phyloP scores from a whole-genome alignment of 2,113 vertebrate species.

The Dipodomys ordii region DNA sequence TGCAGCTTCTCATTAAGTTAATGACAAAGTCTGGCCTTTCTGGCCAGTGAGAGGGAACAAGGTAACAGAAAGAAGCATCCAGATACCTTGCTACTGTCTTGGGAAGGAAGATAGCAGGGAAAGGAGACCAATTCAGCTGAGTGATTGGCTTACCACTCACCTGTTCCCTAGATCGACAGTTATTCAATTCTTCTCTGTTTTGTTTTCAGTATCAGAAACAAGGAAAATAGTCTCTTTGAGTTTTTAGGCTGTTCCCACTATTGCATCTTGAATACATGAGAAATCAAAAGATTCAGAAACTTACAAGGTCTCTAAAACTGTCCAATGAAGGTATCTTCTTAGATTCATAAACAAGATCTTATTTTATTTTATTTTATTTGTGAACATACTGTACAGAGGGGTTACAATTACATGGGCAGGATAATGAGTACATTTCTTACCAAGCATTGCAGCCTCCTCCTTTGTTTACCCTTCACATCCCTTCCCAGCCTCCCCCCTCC shows the following conservation, averaged over 20 bases:
- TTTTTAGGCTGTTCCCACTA: background rate
- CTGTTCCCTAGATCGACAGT: background rate
- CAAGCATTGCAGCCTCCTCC: too few species aligned
- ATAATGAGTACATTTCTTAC: too few species aligned
- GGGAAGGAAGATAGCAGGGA: background rate
- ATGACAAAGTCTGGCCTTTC: slow-evolving; percentile 51
- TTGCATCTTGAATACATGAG: background rate
- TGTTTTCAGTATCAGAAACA: background rate
- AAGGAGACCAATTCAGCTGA: slow-evolving; percentile 39
- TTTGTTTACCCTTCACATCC: too few species aligned
- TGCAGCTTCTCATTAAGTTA: slow-evolving; percentile 69
- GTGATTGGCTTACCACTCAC: slow-evolving; percentile 12
- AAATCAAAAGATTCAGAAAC: slow-evolving; percentile 7
- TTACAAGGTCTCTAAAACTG: background rate
- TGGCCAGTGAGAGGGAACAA: background rate
- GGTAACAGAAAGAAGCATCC: background rate
- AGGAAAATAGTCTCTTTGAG: background rate
- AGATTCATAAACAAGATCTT: background rate
- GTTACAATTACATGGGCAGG: too few species aligned
- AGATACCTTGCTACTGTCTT: background rate
- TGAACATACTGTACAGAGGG: too few species aligned
- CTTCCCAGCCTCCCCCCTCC: too few species aligned
- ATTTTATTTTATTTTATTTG: too few species aligned
- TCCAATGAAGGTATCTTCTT: background rate
- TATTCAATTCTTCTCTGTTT: background rate